Evolutionary conservation across 1,140 invertebrate species (phyloP).

Genomic region (Drosophila arizonae): DNA sequence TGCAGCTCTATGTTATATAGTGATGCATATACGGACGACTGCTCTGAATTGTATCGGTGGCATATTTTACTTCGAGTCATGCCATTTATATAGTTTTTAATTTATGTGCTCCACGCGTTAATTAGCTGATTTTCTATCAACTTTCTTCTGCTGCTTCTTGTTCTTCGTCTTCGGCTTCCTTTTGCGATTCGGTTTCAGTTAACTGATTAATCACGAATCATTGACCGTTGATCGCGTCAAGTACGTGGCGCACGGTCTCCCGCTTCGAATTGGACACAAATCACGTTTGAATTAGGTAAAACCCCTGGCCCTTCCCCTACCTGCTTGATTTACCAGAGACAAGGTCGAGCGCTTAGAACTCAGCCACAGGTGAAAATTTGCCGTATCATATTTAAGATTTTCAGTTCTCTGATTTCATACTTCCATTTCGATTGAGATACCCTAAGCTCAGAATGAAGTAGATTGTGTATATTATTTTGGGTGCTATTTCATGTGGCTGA

Average conservation of each 20-base stretch:
- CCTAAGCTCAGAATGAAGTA: too few species aligned
- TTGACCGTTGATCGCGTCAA: conserved; percentile 35
- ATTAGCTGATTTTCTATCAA: conserved; percentile 9
- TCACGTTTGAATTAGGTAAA: conserved; percentile 58
- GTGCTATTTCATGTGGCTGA: too few species aligned
- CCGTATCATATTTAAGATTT: neutral
- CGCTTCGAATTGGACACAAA: conserved; percentile 49
- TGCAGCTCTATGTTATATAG: too few species aligned
- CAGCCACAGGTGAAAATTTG: conserved; percentile 19
- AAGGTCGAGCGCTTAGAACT: conserved; percentile 48
- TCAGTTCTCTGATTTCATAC: neutral
- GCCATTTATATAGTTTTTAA: too few species aligned
- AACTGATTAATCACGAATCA: conserved; percentile 70
- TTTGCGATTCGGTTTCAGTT: conserved; percentile 35
- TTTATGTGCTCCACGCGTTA: too few species aligned
- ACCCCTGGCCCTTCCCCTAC: neutral
- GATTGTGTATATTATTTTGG: too few species aligned
- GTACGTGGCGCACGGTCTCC: conserved; percentile 53
- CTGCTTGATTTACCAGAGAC: neutral
- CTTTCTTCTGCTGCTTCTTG: conserved; percentile 43
- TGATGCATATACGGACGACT: too few species aligned
- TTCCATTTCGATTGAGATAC: neutral
- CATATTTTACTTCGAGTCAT: too few species aligned
- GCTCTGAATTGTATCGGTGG: too few species aligned
- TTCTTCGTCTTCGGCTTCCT: neutral